These are phyloP conservation scores for Labia minor DNA, from an alignment of 2,888 invertebrate genomes.

Conservation along the genomic window DNA sequence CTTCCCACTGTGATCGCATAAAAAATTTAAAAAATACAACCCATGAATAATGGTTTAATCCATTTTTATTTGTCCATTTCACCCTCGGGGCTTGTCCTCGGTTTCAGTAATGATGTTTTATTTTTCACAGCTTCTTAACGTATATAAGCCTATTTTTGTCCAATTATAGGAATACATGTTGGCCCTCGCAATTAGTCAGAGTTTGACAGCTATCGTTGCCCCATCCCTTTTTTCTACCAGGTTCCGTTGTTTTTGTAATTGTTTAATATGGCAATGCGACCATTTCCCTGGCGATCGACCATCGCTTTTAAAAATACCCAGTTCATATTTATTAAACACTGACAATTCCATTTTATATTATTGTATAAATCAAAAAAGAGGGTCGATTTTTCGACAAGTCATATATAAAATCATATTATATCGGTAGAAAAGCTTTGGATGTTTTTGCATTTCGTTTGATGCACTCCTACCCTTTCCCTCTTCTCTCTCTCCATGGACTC, in stretches of 20 bases:
- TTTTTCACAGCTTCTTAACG: neutral
- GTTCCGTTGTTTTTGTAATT: constrained; percentile 1
- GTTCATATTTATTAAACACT: constrained; percentile 13
- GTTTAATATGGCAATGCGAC: neutral
- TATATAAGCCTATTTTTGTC: neutral
- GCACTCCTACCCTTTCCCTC: too few relatives aligned
- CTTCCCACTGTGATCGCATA: neutral
- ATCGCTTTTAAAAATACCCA: constrained; percentile 3
- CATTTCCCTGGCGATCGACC: constrained; percentile 7
- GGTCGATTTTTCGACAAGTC: neutral
- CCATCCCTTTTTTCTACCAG: neutral
- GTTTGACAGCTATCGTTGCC: neutral
- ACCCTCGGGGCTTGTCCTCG: neutral
- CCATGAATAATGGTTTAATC: constrained; percentile 2
- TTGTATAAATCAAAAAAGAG: neutral
- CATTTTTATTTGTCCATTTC: constrained; percentile 13
- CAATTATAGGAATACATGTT: constrained; percentile 7
- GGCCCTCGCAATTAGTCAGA: neutral
- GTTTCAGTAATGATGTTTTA: constrained; percentile 8
- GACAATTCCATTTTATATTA: constrained; percentile 13
- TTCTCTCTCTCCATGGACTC: neutral
- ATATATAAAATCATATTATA: constrained; percentile 4
- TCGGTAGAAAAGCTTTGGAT: constrained; percentile 7
- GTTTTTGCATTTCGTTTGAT: constrained; percentile 2
- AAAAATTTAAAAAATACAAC: neutral